Percentiles rank a stretch among this genome's conserved stretches.
Conservation (phyloP, 2,113 vertebrate genomes). For the Silurus asotus region DNA sequence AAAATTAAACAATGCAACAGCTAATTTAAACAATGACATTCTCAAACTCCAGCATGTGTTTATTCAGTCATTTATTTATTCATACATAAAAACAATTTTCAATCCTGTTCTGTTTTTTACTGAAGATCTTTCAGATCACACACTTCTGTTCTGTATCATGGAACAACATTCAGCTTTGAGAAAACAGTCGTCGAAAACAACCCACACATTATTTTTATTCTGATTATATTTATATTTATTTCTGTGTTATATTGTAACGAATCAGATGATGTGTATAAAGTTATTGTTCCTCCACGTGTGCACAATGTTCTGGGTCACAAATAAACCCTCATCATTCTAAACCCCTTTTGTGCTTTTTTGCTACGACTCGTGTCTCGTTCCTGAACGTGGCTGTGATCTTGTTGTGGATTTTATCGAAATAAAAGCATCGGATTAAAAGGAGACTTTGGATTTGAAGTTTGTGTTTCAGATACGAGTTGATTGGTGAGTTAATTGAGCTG, state of each 20-base stretch:
- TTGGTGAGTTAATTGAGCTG: background rate
- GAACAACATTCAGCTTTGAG: constrained; percentile 69
- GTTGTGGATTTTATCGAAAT: no score
- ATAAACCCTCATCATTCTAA: constrained; percentile 50
- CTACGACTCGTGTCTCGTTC: constrained; percentile 15
- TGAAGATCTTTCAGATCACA: constrained; percentile 66
- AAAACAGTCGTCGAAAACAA: constrained; percentile 71
- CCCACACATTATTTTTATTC: constrained; percentile 67
- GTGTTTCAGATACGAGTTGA: background rate
- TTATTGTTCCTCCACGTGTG: constrained; percentile 74
- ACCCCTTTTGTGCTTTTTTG: constrained; percentile 40
- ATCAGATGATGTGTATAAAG: constrained; percentile 70
- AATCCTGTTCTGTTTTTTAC: constrained; percentile 66
- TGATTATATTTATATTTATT: constrained; percentile 29
- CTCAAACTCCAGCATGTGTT: constrained; percentile 43
- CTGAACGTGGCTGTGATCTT: background rate
- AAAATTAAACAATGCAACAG: background rate
- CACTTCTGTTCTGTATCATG: constrained; percentile 60
- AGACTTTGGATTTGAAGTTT: background rate
- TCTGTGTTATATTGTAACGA: constrained; percentile 66
- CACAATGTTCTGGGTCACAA: constrained; percentile 69
- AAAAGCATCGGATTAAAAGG: background rate
- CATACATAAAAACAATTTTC: constrained; percentile 70
- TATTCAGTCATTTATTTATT: constrained; percentile 72
- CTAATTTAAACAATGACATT: background rate